Base-by-base conservation (phyloP, 2,888 invertebrate species). In the Strigamia crassipes region DNA sequence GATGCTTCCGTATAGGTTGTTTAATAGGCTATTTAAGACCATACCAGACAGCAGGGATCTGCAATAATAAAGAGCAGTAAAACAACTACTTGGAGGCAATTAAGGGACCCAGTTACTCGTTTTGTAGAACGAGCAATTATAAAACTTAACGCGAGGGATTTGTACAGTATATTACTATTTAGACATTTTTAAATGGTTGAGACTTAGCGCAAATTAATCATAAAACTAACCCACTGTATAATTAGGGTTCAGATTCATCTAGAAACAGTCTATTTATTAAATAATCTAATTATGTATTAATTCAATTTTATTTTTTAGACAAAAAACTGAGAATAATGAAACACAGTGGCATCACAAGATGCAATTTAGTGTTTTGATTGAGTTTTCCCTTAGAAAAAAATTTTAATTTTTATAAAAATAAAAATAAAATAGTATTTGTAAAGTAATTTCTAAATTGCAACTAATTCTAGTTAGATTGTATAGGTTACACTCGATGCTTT, bases 41-140 rank as follows among this genome's bases (percentile, higher is more conserved):
- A 6, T 66, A 18, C 18, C 23, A n/a, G 73, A 73, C 73, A 31
- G 73, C 73, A 27, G 73, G 31, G n/a, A 66, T 15, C 73, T 73
- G 73, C 73, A 73, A 73, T 73, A 73, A 73, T 31, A 73, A 27
- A 73, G 23, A 73, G 73, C 31, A 73, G 73, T 27, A 27, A 73
- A 73, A 12, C 73, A 73, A 73, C 27, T n/a, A 73, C 73, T 12
- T 0, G 73, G 31, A 31, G 73, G 23, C 73, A 31, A 73, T 73
- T 73, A 73, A 73, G 73, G 31, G 73, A 73, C 23, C n/a, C 23
- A 12, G 73, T 13, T 10, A 12, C 18, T 66, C 61, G 61, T 66
- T 66, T 61, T 27, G 8, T n/a, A 23, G 21, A 5, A 4, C 0
- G 23, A 66, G 12, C 21, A 66, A 23, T 66, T 23, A 66, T 15